Conservation (phyloP, 2,797 vertebrate genomes). For the Kryptopterus vitreolus region DNA sequence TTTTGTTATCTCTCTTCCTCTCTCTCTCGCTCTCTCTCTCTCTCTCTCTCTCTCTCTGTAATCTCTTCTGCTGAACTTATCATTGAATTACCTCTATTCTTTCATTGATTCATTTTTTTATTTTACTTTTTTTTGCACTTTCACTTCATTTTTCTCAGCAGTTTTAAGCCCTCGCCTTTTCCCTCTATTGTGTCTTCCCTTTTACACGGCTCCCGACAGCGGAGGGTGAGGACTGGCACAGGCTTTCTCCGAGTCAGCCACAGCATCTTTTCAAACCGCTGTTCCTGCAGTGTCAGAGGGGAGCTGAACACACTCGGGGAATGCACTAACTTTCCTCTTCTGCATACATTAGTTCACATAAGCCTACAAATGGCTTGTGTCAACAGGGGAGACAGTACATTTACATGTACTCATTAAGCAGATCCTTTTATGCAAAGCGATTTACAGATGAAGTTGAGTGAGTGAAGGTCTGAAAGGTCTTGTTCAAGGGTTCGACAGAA, state of each 20-base stretch:
- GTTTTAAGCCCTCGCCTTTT: not conserved
- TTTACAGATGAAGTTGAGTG: constrained; percentile 7
- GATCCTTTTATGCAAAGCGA: constrained; percentile 18
- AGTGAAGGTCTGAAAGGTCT: not conserved
- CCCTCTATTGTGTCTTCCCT: not conserved
- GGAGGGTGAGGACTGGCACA: constrained; percentile 1
- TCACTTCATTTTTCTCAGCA: not conserved
- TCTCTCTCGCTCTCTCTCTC: not conserved
- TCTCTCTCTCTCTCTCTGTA: constrained; percentile 2
- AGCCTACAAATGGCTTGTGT: not conserved
- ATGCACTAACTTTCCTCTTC: constrained; percentile 1
- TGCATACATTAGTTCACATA: not conserved
- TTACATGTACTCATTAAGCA: constrained; percentile 11
- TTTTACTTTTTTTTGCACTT: not conserved
- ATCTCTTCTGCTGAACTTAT: not conserved
- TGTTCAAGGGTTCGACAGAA: not conserved
- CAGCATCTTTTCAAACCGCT: not conserved
- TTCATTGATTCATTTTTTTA: not conserved
- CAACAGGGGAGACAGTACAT: not conserved
- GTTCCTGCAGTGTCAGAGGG: not conserved
- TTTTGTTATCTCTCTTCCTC: constrained; percentile 14
- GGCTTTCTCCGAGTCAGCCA: not conserved
- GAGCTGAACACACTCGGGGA: not conserved
- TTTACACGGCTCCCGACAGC: not conserved
- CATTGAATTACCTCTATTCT: not conserved